phyloP scores from a whole-genome alignment of 2,797 vertebrate genomes.

The Gallirallus australis region DNA sequence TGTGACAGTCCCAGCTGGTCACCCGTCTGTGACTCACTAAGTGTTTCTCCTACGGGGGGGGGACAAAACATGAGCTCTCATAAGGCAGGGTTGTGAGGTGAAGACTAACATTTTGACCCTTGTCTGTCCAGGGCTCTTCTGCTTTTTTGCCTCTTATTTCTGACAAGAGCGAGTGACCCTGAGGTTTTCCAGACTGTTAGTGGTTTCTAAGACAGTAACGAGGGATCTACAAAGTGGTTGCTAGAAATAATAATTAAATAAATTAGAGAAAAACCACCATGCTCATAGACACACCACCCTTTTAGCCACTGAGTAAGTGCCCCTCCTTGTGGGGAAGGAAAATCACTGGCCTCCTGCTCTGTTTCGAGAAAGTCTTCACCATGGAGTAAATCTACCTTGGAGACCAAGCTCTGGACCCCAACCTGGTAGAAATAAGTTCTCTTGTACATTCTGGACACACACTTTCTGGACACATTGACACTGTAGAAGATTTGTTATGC shows the following conservation, averaged over 20 bases:
- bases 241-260: not conserved
- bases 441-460: accelerated
- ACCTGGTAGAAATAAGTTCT: not conserved
- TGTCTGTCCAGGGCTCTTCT: not conserved
- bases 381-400: accelerated
- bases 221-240: not conserved
- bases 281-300: accelerated
- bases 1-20: not conserved
- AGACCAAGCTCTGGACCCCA: accelerated
- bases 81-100: not conserved
- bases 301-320: not conserved
- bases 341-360: not conserved
- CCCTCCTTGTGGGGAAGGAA: not conserved
- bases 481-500: not conserved
- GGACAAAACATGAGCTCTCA: accelerated
- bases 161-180: not conserved
- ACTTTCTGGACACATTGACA: accelerated
- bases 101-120: not conserved
- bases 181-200: not conserved
- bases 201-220: not conserved
- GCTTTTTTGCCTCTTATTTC: not conserved
- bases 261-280: not conserved
- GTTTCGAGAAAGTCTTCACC: not conserved
- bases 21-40: not conserved
- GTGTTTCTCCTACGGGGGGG: not conserved